Evolutionary conservation across 2,888 invertebrate species (phyloP).

Genomic region (Drosophila cognata): DNA sequence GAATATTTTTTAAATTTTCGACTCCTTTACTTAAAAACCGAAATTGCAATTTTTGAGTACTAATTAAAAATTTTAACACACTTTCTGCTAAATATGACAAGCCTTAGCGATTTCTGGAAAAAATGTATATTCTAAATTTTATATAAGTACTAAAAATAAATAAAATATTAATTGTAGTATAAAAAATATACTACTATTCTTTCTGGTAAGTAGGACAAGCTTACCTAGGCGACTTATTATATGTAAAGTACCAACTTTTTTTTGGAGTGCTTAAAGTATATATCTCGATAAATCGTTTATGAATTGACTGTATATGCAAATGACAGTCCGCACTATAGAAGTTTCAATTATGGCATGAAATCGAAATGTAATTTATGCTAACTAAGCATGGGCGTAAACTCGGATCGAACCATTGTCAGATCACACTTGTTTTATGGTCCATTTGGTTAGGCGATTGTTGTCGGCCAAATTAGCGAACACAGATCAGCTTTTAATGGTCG

Average conservation of each 20-base stretch:
- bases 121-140: not conserved
- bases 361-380: conserved; percentile 34
- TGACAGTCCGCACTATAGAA: conserved; percentile 10
- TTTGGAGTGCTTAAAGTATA: not conserved
- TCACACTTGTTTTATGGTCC: conserved; percentile 30
- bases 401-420: conserved; percentile 30
- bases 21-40: no score
- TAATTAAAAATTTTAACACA: not conserved
- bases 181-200: not conserved
- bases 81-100: not conserved
- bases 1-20: not conserved
- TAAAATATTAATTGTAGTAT: not conserved
- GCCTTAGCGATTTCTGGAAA: not conserved
- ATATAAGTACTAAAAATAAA: not conserved
- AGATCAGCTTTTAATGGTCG: conserved; percentile 68
- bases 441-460: conserved; percentile 40
- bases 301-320: conserved; percentile 31
- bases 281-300: conserved; percentile 7
- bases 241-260: not conserved
- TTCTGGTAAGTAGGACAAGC: not conserved
- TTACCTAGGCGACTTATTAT: not conserved
- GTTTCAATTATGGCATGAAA: conserved; percentile 45
- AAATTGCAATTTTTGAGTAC: not conserved
- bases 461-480: conserved; percentile 51
- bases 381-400: conserved; percentile 50